Percentiles rank a stretch among this genome's conserved stretches.
Conservation (phyloP, 2,888 invertebrate genomes). For the Agriopis leucophaearia region DNA sequence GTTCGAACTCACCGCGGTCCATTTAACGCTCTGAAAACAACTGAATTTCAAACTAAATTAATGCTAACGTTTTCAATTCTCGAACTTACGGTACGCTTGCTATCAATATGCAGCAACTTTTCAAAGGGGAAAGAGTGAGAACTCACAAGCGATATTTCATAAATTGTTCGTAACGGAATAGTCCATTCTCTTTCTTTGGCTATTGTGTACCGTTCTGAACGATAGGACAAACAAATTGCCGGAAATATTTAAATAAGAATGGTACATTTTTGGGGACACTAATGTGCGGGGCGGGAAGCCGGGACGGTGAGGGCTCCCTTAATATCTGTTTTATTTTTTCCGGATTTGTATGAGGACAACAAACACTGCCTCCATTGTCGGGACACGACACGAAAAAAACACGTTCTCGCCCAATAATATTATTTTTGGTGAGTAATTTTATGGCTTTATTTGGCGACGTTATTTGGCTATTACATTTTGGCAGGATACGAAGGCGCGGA, state of each 20-base stretch:
- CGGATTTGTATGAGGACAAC: slow-evolving; percentile 83
- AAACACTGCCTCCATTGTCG: slow-evolving; percentile 75
- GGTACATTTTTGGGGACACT: slow-evolving; percentile 78
- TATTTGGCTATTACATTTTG: slow-evolving; percentile 55
- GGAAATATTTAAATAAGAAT: slow-evolving; percentile 86
- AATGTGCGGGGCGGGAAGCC: slow-evolving; percentile 82
- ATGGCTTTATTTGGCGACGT: slow-evolving; percentile 74
- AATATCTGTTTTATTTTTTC: slow-evolving; percentile 85
- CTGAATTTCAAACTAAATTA: slow-evolving; percentile 40
- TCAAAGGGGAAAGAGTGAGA: slow-evolving; percentile 30
- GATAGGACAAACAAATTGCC: slow-evolving; percentile 83
- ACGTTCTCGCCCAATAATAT: slow-evolving; percentile 75
- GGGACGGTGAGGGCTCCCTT: slow-evolving; percentile 69
- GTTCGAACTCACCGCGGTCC: slow-evolving; percentile 48
- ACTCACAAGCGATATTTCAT: slow-evolving; percentile 33
- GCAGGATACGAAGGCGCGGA: slow-evolving; percentile 47
- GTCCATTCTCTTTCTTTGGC: slow-evolving; percentile 62
- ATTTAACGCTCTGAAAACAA: slow-evolving; percentile 42
- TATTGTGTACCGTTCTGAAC: slow-evolving; percentile 70
- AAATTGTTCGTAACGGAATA: slow-evolving; percentile 50
- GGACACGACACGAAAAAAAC: slow-evolving; percentile 67
- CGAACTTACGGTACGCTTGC: slow-evolving; percentile 6
- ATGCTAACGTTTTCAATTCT: slow-evolving; percentile 23
- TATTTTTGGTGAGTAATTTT: slow-evolving; percentile 75
- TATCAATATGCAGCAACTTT: slow-evolving; percentile 34